Evolutionary conservation across 2,888 invertebrate species (phyloP).

Genomic region (Protonemura montana): DNA sequence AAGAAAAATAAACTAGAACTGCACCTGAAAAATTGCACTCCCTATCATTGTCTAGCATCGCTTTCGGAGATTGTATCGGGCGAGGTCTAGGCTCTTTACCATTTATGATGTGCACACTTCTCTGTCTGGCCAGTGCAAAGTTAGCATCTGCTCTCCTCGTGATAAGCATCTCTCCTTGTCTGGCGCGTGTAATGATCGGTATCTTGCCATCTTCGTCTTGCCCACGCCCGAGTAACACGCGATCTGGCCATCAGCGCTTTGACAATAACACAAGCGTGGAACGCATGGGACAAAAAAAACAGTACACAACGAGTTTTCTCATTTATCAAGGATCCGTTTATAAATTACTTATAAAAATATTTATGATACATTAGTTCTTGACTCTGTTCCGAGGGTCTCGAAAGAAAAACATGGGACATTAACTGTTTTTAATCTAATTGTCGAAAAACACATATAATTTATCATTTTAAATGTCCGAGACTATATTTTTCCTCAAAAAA

Average conservation of each 20-base stretch:
- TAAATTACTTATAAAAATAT: conserved; percentile 7
- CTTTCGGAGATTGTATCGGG: not conserved
- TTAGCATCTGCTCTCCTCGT: not conserved
- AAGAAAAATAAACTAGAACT: not conserved
- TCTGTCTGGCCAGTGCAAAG: not conserved
- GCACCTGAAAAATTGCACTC: not conserved
- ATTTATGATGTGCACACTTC: not conserved
- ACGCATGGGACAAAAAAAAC: not conserved
- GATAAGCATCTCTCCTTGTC: not conserved
- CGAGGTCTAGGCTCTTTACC: not conserved
- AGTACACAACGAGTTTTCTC: not conserved
- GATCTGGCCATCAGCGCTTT: not conserved
- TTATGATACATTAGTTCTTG: not conserved
- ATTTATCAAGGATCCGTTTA: not conserved
- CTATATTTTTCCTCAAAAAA: not conserved
- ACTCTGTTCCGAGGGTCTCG: not conserved
- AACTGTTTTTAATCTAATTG: not conserved
- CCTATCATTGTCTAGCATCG: not conserved
- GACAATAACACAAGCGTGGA: not conserved
- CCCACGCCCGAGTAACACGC: not conserved
- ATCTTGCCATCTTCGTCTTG: too few species aligned
- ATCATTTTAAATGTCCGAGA: not conserved
- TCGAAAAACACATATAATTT: not conserved
- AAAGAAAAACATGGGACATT: not conserved
- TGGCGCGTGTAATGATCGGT: not conserved